These are phyloP conservation scores for Caranx ignobilis DNA, from an alignment of 2,113 vertebrate genomes.

Conservation along the genomic window DNA sequence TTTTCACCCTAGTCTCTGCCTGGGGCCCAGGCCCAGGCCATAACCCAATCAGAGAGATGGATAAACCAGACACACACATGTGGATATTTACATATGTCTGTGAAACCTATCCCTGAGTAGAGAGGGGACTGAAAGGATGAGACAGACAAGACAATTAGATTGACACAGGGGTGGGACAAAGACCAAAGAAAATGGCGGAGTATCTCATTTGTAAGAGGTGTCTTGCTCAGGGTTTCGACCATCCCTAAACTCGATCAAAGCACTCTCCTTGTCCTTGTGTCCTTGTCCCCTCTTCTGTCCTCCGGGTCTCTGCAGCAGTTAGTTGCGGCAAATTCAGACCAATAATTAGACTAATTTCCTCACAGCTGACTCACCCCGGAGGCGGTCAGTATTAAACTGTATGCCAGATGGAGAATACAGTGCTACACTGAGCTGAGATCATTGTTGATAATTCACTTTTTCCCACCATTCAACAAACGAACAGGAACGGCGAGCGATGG, in stretches of 20 bases:
- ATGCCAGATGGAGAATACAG: constrained; percentile 72
- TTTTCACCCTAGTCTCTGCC: constrained; percentile 42
- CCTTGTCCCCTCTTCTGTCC: constrained; percentile 19
- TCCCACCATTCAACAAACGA: constrained; percentile 68
- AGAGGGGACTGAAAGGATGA: constrained; percentile 30
- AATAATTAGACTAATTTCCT: constrained; percentile 78
- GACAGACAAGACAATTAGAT: constrained; percentile 30
- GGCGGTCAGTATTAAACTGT: constrained; percentile 66
- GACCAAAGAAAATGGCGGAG: constrained; percentile 4
- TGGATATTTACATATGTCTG: constrained; percentile 77
- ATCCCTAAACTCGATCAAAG: constrained; percentile 16
- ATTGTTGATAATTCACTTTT: constrained; percentile 80
- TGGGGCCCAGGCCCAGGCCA: constrained; percentile 30
- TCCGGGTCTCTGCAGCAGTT: constrained; percentile 24
- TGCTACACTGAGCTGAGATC: constrained; percentile 72
- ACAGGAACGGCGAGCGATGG: constrained; percentile 38
- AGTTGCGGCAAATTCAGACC: constrained; percentile 50
- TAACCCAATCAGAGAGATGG: constrained; percentile 72
- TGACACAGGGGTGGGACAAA: constrained; percentile 17
- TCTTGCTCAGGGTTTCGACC: constrained; percentile 1
- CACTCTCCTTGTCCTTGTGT: constrained; percentile 9
- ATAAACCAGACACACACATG: constrained; percentile 76
- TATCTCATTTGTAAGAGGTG: constrained; percentile 6
- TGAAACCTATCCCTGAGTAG: constrained; percentile 42
- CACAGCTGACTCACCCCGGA: constrained; percentile 64